A percentile compares a stretch with the other conserved stretches of the same genome.
Conservation (phyloP, 1,140 invertebrate genomes). For the Hylyphantes graminicola region DNA sequence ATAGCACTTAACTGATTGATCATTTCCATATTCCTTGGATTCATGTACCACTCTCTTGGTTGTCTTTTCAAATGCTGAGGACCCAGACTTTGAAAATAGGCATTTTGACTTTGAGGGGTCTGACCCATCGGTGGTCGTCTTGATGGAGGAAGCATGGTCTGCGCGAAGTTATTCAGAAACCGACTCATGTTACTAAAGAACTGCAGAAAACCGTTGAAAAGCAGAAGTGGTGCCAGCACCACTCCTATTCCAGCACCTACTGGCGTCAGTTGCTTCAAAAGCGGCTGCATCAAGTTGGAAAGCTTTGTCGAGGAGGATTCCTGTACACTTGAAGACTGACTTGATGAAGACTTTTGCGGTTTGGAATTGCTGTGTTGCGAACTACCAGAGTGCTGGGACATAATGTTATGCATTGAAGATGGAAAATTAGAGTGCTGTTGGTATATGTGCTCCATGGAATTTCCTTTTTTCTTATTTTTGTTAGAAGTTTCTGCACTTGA, state of each 20-base stretch:
- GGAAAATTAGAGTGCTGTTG: constrained; percentile 51
- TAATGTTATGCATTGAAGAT: constrained; percentile 52
- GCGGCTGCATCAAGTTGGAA: constrained; percentile 45
- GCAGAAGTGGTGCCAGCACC: constrained; percentile 45
- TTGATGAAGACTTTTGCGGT: constrained; percentile 28
- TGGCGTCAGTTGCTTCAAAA: constrained; percentile 52
- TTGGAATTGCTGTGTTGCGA: constrained; percentile 21
- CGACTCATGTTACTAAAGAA: constrained; percentile 55
- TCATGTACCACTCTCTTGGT: constrained; percentile 41
- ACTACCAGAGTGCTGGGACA: constrained; percentile 44
- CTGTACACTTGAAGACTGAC: not conserved
- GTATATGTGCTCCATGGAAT: constrained; percentile 45
- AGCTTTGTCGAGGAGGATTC: constrained; percentile 22
- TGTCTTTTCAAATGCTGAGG: constrained; percentile 42
- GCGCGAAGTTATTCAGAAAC: constrained; percentile 46
- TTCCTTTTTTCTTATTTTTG: not conserved
- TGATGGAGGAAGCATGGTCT: constrained; percentile 14
- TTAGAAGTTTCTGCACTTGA: not conserved
- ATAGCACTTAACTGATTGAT: constrained; percentile 40
- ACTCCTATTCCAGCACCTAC: constrained; percentile 53
- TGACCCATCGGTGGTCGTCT: constrained; percentile 20
- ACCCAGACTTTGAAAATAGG: constrained; percentile 38
- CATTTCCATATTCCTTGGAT: constrained; percentile 31
- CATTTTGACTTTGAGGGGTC: constrained; percentile 27
- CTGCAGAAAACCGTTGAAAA: constrained; percentile 46